A percentile compares a stretch with the other conserved stretches of the same genome.
These are phyloP conservation scores for Lepetodrilus schrolli DNA, from an alignment of 2,888 invertebrate species.

Conservation along the genomic window DNA sequence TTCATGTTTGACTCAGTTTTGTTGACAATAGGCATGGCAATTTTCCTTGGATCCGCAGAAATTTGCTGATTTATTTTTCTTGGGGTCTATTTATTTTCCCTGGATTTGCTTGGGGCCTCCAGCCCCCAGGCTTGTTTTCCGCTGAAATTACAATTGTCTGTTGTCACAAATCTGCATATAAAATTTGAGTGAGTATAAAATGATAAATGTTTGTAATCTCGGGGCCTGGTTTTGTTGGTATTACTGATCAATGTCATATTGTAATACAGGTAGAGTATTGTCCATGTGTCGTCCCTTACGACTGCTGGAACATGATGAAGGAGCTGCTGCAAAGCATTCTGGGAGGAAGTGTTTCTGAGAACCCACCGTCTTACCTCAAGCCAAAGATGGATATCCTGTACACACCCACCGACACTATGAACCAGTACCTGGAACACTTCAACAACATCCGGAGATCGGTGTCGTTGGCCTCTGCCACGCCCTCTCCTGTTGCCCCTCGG, in stretches of 20 bases:
- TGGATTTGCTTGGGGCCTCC: too few species aligned
- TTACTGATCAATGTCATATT: neutral
- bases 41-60: too few species aligned
- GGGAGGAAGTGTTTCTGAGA: slow-evolving; percentile 83
- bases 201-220: too few species aligned
- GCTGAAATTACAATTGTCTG: too few species aligned
- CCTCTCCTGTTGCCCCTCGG: too few species aligned
- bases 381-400: slow-evolving; percentile 88
- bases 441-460: slow-evolving; percentile 85
- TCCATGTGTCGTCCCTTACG: slow-evolving; percentile 89
- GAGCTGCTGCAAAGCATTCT: slow-evolving; percentile 94
- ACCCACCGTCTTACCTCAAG: slow-evolving; percentile 81
- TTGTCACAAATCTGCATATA: too few species aligned
- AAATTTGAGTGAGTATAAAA: too few species aligned
- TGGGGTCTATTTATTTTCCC: too few species aligned
- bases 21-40: too few species aligned
- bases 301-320: slow-evolving; percentile 92
- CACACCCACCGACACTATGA: slow-evolving; percentile 92
- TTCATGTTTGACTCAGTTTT: too few species aligned
- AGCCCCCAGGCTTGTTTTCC: too few species aligned
- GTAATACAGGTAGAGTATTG: slow-evolving; percentile 87
- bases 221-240: neutral
- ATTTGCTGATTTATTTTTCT: too few species aligned
- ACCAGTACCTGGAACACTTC: slow-evolving; percentile 95
- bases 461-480: slow-evolving; percentile 36